Percentiles rank a stretch among this genome's conserved stretches.
These are phyloP conservation scores for Candoia aspera DNA, from an alignment of 2,113 vertebrate species.

Conservation along the genomic window DNA sequence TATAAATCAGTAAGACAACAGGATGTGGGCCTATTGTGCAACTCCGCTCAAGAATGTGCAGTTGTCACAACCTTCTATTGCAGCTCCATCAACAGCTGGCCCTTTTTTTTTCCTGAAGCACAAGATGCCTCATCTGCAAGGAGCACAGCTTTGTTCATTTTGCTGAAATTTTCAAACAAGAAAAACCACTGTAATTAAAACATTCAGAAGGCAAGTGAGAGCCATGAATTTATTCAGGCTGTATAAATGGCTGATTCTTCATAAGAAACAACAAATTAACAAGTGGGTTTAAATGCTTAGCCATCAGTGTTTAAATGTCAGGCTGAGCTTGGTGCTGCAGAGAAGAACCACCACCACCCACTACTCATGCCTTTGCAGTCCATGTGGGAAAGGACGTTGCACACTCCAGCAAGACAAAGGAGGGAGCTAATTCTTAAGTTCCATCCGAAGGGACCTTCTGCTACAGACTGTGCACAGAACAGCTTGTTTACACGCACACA, in stretches of 20 bases:
- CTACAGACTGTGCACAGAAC: not conserved
- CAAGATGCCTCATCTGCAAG: not conserved
- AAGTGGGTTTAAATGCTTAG: not conserved
- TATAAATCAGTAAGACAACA: slow-evolving; percentile 15
- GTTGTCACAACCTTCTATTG: slow-evolving; percentile 14
- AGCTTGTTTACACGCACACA: not conserved
- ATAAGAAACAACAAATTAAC: not conserved
- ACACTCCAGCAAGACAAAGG: not conserved
- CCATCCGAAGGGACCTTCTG: not conserved
- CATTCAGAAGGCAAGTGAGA: not conserved
- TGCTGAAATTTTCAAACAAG: not conserved
- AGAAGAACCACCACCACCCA: not conserved
- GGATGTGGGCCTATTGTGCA: not conserved
- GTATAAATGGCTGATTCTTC: slow-evolving; percentile 1
- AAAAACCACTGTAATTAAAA: not conserved
- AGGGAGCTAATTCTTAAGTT: not conserved
- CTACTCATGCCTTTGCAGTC: not conserved
- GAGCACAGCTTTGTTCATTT: not conserved
- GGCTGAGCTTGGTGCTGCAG: not conserved
- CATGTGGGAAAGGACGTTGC: not conserved
- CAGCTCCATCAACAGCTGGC: not conserved
- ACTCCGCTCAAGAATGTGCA: not conserved
- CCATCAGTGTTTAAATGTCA: slow-evolving; percentile 13
- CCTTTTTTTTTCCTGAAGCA: not conserved
- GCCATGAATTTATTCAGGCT: not conserved